Base-by-base conservation (phyloP, 2,888 invertebrate species). In the Saturnia japonica region DNA sequence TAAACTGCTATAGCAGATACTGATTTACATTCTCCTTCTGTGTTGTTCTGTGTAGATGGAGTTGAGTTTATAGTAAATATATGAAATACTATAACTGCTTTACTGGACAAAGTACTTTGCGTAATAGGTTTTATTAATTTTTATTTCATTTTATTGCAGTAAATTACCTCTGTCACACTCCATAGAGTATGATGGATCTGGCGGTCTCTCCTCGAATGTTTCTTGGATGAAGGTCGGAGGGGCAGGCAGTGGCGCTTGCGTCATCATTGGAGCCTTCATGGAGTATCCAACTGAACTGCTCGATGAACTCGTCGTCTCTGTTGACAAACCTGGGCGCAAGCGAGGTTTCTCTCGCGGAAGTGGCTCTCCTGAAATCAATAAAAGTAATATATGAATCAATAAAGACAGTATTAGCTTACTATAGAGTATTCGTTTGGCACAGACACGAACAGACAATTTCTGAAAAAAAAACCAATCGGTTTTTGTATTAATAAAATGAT, bases 221-320 rank as follows among this genome's bases (percentile, higher is more conserved):
- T 88, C 88, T 6, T 77, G 73, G 0, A 79, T 66, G 75, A 87
- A 87, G 45, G 91, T 77, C 2, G 88, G 87, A 0, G 88, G 86
- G 54, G 84, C 85, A 42, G 87, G 84, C 42, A 89, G 85, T 68
- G 80, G 93, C 40, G 77, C 79, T 74, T 83, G 79, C 72, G 86
- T 75, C 28, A 91, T 90, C 34, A 89, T 88, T 40, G 83, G 80
- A 4, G 76, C 68, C 77, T 87, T 87, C 71, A 78, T 70, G 16
- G 72, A 77, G 81, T 86, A 92, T 7, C 90, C 85, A 43, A 88
- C 88, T 0, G 91, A 92, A 69, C 95, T 95, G 80, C 94, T 91
- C 0, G 95, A 95, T 0, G 95, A 95, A 72, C 95, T 95, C 1
- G 93, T 85, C 1, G 95, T 95, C 78, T 95, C 95, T 19, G 94